Evolutionary conservation across 2,113 vertebrate species (phyloP), one percentile per base, ranked within the genome.

Genomic region (Anas platyrhynchos): DNA sequence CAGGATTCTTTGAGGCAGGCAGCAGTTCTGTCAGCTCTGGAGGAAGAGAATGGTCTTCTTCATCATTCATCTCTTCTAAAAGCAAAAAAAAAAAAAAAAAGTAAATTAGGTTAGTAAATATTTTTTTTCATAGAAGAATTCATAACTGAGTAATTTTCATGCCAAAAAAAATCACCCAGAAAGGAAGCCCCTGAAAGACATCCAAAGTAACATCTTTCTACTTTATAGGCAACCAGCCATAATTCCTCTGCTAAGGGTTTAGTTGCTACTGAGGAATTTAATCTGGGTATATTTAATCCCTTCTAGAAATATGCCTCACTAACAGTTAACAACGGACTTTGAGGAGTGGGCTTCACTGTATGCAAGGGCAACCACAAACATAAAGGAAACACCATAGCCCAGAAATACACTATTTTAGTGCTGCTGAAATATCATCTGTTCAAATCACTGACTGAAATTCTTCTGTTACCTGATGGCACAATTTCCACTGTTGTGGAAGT

Each of bases 1-100:
- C 82, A 6, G 97, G 95, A 27, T 91, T 94, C 63, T 97, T 97
- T 4, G 83, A 82, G 21, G 89, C 96, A 41, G 96, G 96, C 54
- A 94, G 97, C 62, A 99, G 94, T 88, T 99, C 98, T 69, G 96
- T 98, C 22, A 99, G 96, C 80, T 99, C 98, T 2, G 98, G 99
- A 76, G 98, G 98, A 52, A 98, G 89, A 12, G 97, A 98, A 68
- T 97, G 96, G 18, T 98, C 97, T 83, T 98, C 98, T 79, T 98
- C 98, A 89, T 98, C 98, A 86, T 98, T 98, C 97, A 98, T 98
- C 84, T 98, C 98, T 96, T 98, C 98, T 98, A 50, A 32, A 85
- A 91, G 80, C 84, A 82, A 52, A 71, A 36, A 44, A 34, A 12
- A 34, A 6, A 82, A 54, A 73, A 36, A 44, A 43, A 11, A 34